phyloP scores from a whole-genome alignment of 92 coral and sea anemone species.

The Pocillopora meandrina region DNA sequence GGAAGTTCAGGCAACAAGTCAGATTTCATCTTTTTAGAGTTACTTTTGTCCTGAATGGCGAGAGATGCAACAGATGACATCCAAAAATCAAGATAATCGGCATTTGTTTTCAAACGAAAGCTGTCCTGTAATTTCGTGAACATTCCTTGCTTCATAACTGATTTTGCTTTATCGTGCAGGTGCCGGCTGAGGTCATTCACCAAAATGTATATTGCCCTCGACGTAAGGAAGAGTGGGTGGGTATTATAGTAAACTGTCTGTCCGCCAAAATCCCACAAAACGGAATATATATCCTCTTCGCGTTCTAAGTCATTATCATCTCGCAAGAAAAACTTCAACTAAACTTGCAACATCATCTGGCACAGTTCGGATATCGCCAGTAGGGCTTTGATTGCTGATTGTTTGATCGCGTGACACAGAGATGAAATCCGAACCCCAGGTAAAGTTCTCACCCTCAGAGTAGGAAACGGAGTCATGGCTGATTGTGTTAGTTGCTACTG shows the following conservation, averaged over 20 bases:
- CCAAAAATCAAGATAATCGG: slow-evolving; percentile 39
- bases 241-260: too few relatives aligned
- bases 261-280: too few relatives aligned
- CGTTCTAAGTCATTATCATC: background rate
- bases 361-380: background rate
- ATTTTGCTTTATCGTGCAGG: slow-evolving; percentile 28
- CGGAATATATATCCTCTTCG: background rate
- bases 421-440: too few relatives aligned
- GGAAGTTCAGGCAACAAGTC: slow-evolving; percentile 12
- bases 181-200: background rate
- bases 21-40: background rate
- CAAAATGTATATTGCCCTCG: too few relatives aligned
- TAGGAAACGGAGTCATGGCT: too few relatives aligned
- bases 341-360: slow-evolving; percentile 12
- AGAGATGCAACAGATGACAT: slow-evolving; percentile 46
- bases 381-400: background rate
- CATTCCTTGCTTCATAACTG: slow-evolving; percentile 15
- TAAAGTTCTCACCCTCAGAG: too few relatives aligned
- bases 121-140: background rate
- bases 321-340: background rate
- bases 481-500: too few relatives aligned
- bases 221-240: too few relatives aligned
- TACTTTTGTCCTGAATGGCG: background rate
- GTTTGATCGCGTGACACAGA: background rate
- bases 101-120: background rate